Evolutionary conservation across 2,113 vertebrate genomes (phyloP), one percentile per base, ranked within the genome.

Genomic region (Phrynosoma blainvillii): DNA sequence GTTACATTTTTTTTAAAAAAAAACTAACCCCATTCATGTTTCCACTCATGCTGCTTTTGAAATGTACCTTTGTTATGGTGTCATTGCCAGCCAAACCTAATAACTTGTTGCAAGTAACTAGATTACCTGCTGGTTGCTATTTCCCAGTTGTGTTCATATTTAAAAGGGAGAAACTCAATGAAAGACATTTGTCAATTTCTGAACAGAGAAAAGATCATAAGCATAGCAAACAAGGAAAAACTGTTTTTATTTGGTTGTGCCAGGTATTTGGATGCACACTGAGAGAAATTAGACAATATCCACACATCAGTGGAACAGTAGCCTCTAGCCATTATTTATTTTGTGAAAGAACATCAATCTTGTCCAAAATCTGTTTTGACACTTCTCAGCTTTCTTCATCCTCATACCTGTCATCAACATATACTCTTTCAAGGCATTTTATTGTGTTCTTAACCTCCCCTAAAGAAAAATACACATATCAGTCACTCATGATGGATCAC

Each of bases 321-420:
- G 73, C 21, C 27, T 0, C 1, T 5, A 0, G 83, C 90, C 94
- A 88, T 86, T 89, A 91, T 94, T 94, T 95, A 93, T 94, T 89
- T 84, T 83, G 90, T 92, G 83, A 92, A 83, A 95, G 85, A 87
- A 62, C 80, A 85, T 82, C 83, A 92, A 62, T 89, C 95, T 94
- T 93, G 81, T 89, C 81, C 90, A 74, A 93, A 88, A 91, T 95
- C 90, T 91, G 40, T 89, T 92, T 89, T 96, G 93, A 94, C 90
- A 93, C 90, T 95, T 95, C 84, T 82, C 84, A 92, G 90, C 91
- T 74, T 93, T 3, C 71, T 84, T 89, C 90, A 79, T 84, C 86
- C 94, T 91, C 90, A 52, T 62, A 90, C 82, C 87, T 93, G 94
- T 95, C 89, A 95, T 91, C 87, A 92, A 85, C 54, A 4, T 86